Evolutionary conservation across 2,888 invertebrate genomes (phyloP).

Genomic region (Zygaena filipendulae): DNA sequence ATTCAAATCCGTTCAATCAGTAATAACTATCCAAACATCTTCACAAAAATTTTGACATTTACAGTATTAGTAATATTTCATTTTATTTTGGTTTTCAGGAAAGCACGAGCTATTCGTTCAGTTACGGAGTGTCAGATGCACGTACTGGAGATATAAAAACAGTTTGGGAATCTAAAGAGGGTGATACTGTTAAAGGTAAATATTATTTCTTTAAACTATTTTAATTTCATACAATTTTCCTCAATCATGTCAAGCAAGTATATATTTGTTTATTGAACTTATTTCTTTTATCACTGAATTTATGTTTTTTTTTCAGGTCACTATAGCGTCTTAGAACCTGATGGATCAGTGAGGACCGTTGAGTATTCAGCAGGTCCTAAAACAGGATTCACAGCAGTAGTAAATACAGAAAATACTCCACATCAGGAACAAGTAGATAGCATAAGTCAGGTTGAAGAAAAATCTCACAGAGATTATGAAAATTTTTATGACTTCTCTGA

Average conservation of each 20-base stretch:
- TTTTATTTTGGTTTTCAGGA: no score
- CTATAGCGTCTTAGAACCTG: conserved; percentile 76
- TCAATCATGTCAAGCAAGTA: no score
- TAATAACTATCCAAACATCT: no score
- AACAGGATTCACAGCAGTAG: conserved; percentile 67
- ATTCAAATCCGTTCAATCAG: no score
- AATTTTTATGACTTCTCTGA: conserved; percentile 44
- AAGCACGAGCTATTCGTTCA: conserved; percentile 69
- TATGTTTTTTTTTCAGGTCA: conserved; percentile 54
- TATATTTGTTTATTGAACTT: no score
- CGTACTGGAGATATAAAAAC: conserved; percentile 71
- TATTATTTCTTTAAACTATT: no score
- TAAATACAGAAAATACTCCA: conserved; percentile 40
- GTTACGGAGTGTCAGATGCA: conserved; percentile 71
- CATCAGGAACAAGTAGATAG: conserved; percentile 16
- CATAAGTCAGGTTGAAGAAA: conserved; percentile 30
- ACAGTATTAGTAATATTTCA: no score
- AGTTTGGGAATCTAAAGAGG: conserved; percentile 72
- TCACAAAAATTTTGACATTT: no score
- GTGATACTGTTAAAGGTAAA: conserved; percentile 68
- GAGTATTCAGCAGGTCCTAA: conserved; percentile 70
- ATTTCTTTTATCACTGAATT: no score
- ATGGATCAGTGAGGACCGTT: conserved; percentile 71
- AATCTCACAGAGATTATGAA: conserved; percentile 44
- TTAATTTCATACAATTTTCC: no score